phyloP scores from a whole-genome alignment of 1,140 invertebrate genomes.

The Oryzaephilus surinamensis region DNA sequence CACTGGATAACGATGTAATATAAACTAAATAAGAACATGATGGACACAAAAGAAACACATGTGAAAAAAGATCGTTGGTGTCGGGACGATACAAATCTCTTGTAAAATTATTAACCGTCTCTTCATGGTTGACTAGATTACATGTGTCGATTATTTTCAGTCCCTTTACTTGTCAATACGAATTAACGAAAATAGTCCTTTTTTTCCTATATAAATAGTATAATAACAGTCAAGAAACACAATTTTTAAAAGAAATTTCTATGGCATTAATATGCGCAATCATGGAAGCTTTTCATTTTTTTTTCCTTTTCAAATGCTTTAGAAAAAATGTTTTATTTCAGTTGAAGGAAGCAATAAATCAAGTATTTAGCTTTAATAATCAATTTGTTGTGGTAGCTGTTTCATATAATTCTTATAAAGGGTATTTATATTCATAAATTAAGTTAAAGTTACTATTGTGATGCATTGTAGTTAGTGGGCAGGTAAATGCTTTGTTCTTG shows the following conservation, averaged over 20 bases:
- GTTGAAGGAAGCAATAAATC: constrained; percentile 16
- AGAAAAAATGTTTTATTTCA: constrained; percentile 4
- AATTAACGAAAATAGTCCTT: constrained; percentile 11
- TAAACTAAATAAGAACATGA: too few relatives aligned
- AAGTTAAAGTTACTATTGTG: too few relatives aligned
- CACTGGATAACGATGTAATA: too few relatives aligned
- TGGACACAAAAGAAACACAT: too few relatives aligned
- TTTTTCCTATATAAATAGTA: too few relatives aligned
- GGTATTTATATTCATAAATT: too few relatives aligned
- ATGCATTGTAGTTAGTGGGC: too few relatives aligned
- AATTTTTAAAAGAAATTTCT: neutral
- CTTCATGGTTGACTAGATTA: constrained; percentile 25
- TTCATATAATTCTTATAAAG: constrained; percentile 7
- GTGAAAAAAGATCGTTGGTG: too few relatives aligned
- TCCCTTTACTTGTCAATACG: constrained; percentile 20
- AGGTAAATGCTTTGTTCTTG: too few relatives aligned
- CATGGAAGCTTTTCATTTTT: neutral
- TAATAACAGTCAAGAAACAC: neutral
- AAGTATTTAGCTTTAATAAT: constrained; percentile 12
- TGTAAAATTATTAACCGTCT: too few relatives aligned
- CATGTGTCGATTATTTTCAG: constrained; percentile 30
- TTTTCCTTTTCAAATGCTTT: neutral
- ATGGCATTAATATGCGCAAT: neutral
- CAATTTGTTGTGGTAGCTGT: constrained; percentile 13
- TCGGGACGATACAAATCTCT: too few relatives aligned